These are phyloP conservation scores for Engystomops pustulosus DNA, from an alignment of 2,113 vertebrate genomes.

Conservation along the genomic window DNA sequence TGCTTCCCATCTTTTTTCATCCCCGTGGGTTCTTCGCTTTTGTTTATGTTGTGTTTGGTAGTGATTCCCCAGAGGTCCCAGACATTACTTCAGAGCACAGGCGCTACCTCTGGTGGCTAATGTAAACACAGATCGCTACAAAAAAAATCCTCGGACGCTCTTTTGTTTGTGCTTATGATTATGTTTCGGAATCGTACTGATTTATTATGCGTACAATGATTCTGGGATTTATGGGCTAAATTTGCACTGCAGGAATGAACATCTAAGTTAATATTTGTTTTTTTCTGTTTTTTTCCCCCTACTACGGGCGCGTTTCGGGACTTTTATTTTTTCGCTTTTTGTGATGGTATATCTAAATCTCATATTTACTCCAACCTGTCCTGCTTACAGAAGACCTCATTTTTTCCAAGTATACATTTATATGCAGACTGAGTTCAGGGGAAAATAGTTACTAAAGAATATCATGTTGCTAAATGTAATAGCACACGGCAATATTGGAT, in stretches of 20 bases:
- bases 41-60: constrained; percentile 10
- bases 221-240: constrained; percentile 7
- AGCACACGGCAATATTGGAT: too few relatives aligned
- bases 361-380: background rate
- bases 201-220: constrained; percentile 20
- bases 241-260: background rate
- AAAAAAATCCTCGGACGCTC: background rate
- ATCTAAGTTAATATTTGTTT: background rate
- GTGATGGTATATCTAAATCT: background rate
- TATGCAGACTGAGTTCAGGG: background rate
- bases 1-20: background rate
- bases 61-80: constrained; percentile 16
- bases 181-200: background rate
- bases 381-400: background rate
- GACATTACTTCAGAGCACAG: background rate
- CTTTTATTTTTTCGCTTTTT: background rate
- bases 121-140: constrained; percentile 14
- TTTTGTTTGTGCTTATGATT: constrained; percentile 37
- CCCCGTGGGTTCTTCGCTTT: background rate
- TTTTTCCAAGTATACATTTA: background rate
- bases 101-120: constrained; percentile 29
- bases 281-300: background rate
- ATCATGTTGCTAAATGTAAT: too few relatives aligned
- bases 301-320: background rate
- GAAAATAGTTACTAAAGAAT: too few relatives aligned